Evolutionary conservation across 2,888 invertebrate species (phyloP).

Genomic region (Disparrhopalites patrizii): DNA sequence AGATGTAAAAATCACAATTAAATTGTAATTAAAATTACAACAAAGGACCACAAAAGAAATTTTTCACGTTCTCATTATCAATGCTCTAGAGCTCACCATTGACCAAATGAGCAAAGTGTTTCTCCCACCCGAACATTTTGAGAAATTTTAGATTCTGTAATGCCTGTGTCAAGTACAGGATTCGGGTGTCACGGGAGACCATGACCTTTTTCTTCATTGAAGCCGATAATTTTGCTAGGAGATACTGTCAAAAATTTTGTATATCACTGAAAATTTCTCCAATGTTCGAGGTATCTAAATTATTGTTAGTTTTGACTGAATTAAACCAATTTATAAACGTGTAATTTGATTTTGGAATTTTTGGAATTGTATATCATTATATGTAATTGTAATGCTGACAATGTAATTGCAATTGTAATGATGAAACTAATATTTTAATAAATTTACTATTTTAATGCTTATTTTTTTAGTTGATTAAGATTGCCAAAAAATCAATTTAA

Average conservation of each 20-base stretch:
- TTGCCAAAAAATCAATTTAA: slow-evolving; percentile 8
- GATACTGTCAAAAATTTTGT: slow-evolving; percentile 52
- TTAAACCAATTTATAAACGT: too few species aligned
- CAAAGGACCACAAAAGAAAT: background rate
- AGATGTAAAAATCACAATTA: background rate
- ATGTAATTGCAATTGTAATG: background rate
- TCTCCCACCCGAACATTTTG: slow-evolving; percentile 65
- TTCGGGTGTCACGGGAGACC: slow-evolving; percentile 52
- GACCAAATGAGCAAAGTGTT: slow-evolving; percentile 57
- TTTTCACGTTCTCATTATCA: background rate
- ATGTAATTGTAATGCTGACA: too few species aligned
- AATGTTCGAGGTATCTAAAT: too few species aligned
- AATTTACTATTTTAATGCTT: background rate
- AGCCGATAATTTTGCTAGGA: slow-evolving; percentile 53
- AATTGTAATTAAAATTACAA: slow-evolving; percentile 10
- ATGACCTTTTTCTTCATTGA: slow-evolving; percentile 51
- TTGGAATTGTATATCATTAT: too few species aligned
- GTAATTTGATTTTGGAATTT: too few species aligned
- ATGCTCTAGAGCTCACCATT: background rate
- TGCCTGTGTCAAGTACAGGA: slow-evolving; percentile 59
- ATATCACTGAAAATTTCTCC: too few species aligned
- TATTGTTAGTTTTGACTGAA: too few species aligned
- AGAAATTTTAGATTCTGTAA: slow-evolving; percentile 60
- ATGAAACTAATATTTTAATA: background rate
- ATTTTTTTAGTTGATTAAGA: background rate